A percentile compares a stretch with the other conserved stretches of the same genome.
phyloP scores from a whole-genome alignment of 2,113 vertebrate species.

The crab-eating macaque (Macaca fascicularis) region DNA sequence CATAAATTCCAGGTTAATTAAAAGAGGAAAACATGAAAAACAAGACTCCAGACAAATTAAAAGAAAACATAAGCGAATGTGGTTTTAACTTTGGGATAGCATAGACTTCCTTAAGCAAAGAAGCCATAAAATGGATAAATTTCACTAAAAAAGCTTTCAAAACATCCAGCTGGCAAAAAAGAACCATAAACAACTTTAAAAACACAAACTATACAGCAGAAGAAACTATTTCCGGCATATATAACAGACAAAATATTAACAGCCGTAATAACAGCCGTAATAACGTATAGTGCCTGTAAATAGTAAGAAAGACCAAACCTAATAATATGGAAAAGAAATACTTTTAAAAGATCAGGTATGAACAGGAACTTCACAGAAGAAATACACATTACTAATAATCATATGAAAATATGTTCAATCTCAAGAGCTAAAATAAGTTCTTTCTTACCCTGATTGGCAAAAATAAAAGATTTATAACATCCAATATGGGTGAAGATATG shows the following conservation, averaged over 20 bases:
- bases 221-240: not conserved
- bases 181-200: constrained; percentile 3
- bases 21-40: constrained; percentile 27
- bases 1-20: too few species aligned
- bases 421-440: not conserved
- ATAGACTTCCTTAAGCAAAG: not conserved
- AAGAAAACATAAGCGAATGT: not conserved
- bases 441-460: not conserved
- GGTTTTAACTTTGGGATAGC: not conserved
- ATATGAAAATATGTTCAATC: not conserved
- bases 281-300: not conserved
- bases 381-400: too few species aligned
- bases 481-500: not conserved
- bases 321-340: not conserved
- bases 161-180: constrained; percentile 28
- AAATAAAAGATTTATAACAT: not conserved
- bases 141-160: not conserved
- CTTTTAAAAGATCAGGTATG: not conserved
- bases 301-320: not conserved
- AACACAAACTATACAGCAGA: not conserved
- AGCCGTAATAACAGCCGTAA: not conserved
- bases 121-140: constrained; percentile 1
- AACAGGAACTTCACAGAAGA: not conserved
- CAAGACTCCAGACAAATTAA: not conserved
- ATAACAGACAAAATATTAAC: not conserved